These are phyloP conservation scores for Drosophila prostipennis DNA, from an alignment of 2,888 invertebrate species.

Conservation along the genomic window DNA sequence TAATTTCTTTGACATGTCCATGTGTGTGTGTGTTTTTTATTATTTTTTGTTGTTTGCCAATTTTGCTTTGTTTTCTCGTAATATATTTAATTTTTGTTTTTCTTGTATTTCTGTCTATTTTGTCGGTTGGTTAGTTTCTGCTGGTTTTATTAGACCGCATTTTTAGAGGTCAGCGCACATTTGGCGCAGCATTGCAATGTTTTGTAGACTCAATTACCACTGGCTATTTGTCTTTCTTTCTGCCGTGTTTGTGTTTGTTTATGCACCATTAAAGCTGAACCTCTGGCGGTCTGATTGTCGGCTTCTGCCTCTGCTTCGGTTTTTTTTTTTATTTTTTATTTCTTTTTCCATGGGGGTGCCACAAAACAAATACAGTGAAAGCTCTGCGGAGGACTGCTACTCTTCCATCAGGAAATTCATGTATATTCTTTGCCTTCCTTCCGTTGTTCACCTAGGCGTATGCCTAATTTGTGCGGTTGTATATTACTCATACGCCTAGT, in stretches of 20 bases:
- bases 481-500: slow-evolving; percentile 53
- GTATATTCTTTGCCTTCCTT: slow-evolving; percentile 6
- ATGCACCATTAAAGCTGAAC: slow-evolving; percentile 53
- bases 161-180: slow-evolving; percentile 79
- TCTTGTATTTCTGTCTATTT: slow-evolving; percentile 40
- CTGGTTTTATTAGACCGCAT: slow-evolving; percentile 71
- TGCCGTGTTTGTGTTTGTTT: slow-evolving; percentile 37
- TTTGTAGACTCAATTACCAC: slow-evolving; percentile 29
- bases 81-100: slow-evolving; percentile 56
- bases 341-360: slow-evolving; percentile 16
- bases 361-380: slow-evolving; percentile 13
- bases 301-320: not conserved
- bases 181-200: slow-evolving; percentile 73
- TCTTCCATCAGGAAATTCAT: not conserved
- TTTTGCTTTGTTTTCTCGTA: slow-evolving; percentile 69
- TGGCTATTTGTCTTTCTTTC: slow-evolving; percentile 44
- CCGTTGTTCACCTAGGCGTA: slow-evolving; percentile 45
- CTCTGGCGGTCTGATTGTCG: slow-evolving; percentile 24
- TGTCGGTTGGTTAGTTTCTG: slow-evolving; percentile 23
- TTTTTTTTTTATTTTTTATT: not conserved
- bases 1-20: slow-evolving; percentile 57
- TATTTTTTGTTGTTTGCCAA: slow-evolving; percentile 61
- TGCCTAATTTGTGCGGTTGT: slow-evolving; percentile 32
- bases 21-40: slow-evolving; percentile 26
- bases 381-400: not conserved